Conservation (phyloP, 2,888 invertebrate species). For the Plagodis dolabraria region DNA sequence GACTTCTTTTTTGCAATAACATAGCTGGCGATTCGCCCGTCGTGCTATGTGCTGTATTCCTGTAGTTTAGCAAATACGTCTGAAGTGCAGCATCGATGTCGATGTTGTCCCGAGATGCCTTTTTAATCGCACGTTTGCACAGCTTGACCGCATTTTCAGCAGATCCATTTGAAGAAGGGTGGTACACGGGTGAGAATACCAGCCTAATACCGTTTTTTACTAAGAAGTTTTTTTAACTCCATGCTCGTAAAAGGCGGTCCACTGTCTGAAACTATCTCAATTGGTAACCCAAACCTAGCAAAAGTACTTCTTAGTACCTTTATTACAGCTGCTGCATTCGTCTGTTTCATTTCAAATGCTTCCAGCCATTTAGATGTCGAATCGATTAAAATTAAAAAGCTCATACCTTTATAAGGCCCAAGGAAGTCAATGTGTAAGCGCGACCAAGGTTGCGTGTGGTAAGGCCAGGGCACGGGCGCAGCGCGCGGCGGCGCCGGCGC, state of each 20-base stretch:
- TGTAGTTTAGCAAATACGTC: slow-evolving; percentile 30
- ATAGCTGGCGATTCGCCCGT: slow-evolving; percentile 33
- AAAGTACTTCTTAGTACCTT: slow-evolving; percentile 4
- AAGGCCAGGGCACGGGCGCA: slow-evolving; percentile 34
- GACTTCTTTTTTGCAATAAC: slow-evolving; percentile 18
- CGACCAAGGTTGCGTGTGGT: slow-evolving; percentile 27
- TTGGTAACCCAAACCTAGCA: slow-evolving; percentile 12
- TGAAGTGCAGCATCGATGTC: slow-evolving; percentile 23
- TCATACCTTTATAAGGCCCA: slow-evolving; percentile 24
- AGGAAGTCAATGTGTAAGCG: slow-evolving; percentile 39
- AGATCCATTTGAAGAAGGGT: slow-evolving; percentile 38
- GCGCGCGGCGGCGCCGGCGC: slow-evolving; percentile 14
- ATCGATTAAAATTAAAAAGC: slow-evolving; percentile 33
- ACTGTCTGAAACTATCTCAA: slow-evolving; percentile 29
- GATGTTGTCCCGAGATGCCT: slow-evolving; percentile 22
- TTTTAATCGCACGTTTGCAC: slow-evolving; percentile 37
- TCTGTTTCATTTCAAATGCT: slow-evolving; percentile 27
- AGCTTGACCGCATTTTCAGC: slow-evolving; percentile 38
- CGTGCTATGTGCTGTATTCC: slow-evolving; percentile 29
- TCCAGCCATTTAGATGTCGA: slow-evolving; percentile 37
- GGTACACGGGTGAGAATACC: slow-evolving; percentile 7
- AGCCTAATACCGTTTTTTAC: not conserved
- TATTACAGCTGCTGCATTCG: slow-evolving; percentile 21
- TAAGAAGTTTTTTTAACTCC: slow-evolving; percentile 22
- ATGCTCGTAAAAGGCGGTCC: slow-evolving; percentile 29